Base-by-base conservation (phyloP, 2,888 invertebrate species). In the Microctonus brassicae region DNA sequence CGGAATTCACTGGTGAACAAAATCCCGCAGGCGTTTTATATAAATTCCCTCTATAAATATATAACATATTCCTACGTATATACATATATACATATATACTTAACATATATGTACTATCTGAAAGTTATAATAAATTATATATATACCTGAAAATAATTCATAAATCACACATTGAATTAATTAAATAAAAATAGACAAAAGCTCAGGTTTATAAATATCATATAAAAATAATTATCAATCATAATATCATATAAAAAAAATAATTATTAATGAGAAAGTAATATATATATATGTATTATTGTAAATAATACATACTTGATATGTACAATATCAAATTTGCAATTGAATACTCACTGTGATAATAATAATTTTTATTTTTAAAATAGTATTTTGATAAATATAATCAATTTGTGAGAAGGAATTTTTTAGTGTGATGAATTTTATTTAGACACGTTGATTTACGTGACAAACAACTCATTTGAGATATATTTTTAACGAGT, bases 11-110 rank as follows among this genome's bases (percentile, higher is more conserved):
- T 61, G 68, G 68, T 68, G 52, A 68, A 17, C n/a, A 53, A 36
- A 61, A 33, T 68, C 61, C 68, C 60, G 68, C 61, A 53, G 68
- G 68, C 68, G 68, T 68, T 68, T 52, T 47, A 57, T 36, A 34
- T 33, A 33, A 13, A 24, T 53, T 55, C 11, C 24, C 29, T 53
- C 65, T 34, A n/a, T n/a, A n/a, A n/a, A 22, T 42, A 42, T 62
- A 42, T 39, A 34, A 17, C 22, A 66, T 57, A 66, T 57, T 36
- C 57, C 36, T 52, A 52, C 29, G 26, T 24, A 58, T 29, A 29
- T 29, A 58, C 42, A 67, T 42, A 42, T 67, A 60, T 34, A 53
- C 57, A 47, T 34, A 33, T 61, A 61, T 47, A 42, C 22, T 34
- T n/a, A 61, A n/a, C n/a, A n/a, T n/a, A n/a, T n/a, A n/a, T n/a